phyloP scores from a whole-genome alignment of 2,797 vertebrate species.

The Gambusia yucatana region DNA sequence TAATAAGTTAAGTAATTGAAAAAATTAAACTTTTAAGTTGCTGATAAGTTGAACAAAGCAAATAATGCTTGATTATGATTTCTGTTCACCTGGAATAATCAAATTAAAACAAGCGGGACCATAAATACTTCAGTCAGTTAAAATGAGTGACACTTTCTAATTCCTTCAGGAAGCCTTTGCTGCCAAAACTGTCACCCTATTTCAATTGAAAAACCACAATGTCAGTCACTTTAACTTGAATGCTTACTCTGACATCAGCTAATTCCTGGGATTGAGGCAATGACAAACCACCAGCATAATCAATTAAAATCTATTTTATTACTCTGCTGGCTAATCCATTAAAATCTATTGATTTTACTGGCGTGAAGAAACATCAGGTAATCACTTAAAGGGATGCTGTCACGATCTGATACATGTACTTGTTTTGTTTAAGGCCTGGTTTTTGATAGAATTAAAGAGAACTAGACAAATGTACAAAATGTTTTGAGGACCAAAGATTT shows the following conservation, averaged over 20 bases:
- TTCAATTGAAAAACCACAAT: slow-evolving; percentile 41
- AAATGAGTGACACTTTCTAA: slow-evolving; percentile 41
- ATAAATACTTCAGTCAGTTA: slow-evolving; percentile 37
- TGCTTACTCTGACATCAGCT: slow-evolving; percentile 31
- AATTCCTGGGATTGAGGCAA: slow-evolving; percentile 32
- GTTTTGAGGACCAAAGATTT: slow-evolving; percentile 1
- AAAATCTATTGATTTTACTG: slow-evolving; percentile 57
- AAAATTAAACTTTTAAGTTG: slow-evolving; percentile 6
- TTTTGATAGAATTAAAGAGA: slow-evolving; percentile 42
- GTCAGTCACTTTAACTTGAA: slow-evolving; percentile 56
- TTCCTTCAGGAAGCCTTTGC: slow-evolving; percentile 28
- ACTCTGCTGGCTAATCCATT: slow-evolving; percentile 60
- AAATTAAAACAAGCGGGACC: slow-evolving; percentile 34
- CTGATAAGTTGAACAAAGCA: slow-evolving; percentile 12
- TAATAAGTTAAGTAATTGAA: slow-evolving; percentile 4
- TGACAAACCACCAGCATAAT: slow-evolving; percentile 58
- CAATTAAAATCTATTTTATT: slow-evolving; percentile 64
- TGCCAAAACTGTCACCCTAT: slow-evolving; percentile 46
- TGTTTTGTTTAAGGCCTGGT: slow-evolving; percentile 47
- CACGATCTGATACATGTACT: slow-evolving; percentile 49
- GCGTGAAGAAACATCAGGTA: slow-evolving; percentile 54
- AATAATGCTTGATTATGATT: background rate
- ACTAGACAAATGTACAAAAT: slow-evolving; percentile 3
- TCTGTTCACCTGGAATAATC: slow-evolving; percentile 1
- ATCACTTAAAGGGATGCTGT: slow-evolving; percentile 62